Evolutionary conservation across 2,797 vertebrate genomes (phyloP), one percentile per base, ranked within the genome.

Genomic region (Dromococcyx pavoninus): DNA sequence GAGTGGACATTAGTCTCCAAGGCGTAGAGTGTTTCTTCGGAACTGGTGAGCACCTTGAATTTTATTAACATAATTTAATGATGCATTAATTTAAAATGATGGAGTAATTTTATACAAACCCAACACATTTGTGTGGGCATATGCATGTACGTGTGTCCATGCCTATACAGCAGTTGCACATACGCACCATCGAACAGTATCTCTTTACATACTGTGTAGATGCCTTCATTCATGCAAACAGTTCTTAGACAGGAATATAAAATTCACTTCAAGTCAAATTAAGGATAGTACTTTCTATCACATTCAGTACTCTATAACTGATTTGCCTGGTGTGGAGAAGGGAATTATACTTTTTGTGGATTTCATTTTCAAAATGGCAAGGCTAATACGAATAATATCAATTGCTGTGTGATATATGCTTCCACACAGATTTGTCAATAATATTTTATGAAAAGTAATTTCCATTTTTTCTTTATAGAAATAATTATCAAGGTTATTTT

Each of bases 401-500:
- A 48, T 32, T 81, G 76, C 18, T 10, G 19, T 16, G 18, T 72
- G 93, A 70, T 66, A 73, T 33, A 89, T 33, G 32, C 43, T 90
- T 90, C 65, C 7, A 88, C 9, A 32, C 21, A 78, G 46, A 56
- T 32, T 37, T 57, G 28, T 46, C 50, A 56, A 77, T 88, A 76
- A 33, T 56, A 73, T 84, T 90, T 86, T 27, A 3, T 76, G 69
- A 71, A 70, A 85, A 89, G 17, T 46, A 93, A 93, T 80, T 94
- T 89, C 84, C 88, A 84, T 85, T 94, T 96, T 91, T 82, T 76
- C 94, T 50, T 50, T 85, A 43, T 50, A 73, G 27, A 91, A 86
- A 90, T 89, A 91, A 93, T 95, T 95, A 97, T 89, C 93, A 90
- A 94, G 93, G 78, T 96, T 94, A 94, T 96, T 96, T 64, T 50